Evolutionary conservation across 1,140 invertebrate species (phyloP).

Genomic region (Rhizoglyphus robini): DNA sequence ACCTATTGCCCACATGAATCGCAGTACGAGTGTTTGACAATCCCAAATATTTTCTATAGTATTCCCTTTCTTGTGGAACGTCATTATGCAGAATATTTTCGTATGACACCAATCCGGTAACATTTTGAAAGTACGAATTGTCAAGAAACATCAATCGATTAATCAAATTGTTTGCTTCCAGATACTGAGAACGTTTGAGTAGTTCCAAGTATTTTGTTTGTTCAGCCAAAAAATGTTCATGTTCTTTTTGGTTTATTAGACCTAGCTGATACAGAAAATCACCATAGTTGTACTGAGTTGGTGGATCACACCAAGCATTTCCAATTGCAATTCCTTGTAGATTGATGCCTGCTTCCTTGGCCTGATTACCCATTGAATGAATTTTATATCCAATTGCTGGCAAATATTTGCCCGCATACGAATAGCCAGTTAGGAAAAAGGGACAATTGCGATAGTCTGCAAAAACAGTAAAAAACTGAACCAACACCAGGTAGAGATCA

Average conservation of each 20-base stretch:
- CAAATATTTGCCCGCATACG: slow-evolving; percentile 45
- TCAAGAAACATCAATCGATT: slow-evolving; percentile 44
- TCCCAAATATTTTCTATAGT: slow-evolving; percentile 34
- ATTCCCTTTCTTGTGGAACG: slow-evolving; percentile 36
- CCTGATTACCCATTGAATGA: slow-evolving; percentile 39
- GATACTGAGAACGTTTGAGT: slow-evolving; percentile 45
- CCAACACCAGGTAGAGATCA: slow-evolving; percentile 24
- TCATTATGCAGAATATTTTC: slow-evolving; percentile 57
- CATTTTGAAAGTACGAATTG: slow-evolving; percentile 49
- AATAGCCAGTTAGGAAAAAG: slow-evolving; percentile 29
- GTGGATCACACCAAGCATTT: slow-evolving; percentile 66
- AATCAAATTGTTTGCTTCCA: slow-evolving; percentile 47
- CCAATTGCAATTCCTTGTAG: slow-evolving; percentile 55
- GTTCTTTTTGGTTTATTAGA: slow-evolving; percentile 47
- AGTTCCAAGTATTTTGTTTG: slow-evolving; percentile 42
- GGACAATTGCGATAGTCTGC: slow-evolving; percentile 23
- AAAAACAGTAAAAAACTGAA: slow-evolving; percentile 26
- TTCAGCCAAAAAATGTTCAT: slow-evolving; percentile 41
- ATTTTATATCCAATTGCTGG: slow-evolving; percentile 61
- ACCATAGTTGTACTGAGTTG: slow-evolving; percentile 59
- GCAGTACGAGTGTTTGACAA: slow-evolving; percentile 44
- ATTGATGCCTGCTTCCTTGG: slow-evolving; percentile 28
- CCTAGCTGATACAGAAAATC: slow-evolving; percentile 67
- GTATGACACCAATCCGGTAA: slow-evolving; percentile 60
- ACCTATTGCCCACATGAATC: slow-evolving; percentile 64